Percentiles rank a stretch among this genome's conserved stretches.
Evolutionary conservation across 2,888 invertebrate genomes (phyloP).

Genomic region (Nebria salina): DNA sequence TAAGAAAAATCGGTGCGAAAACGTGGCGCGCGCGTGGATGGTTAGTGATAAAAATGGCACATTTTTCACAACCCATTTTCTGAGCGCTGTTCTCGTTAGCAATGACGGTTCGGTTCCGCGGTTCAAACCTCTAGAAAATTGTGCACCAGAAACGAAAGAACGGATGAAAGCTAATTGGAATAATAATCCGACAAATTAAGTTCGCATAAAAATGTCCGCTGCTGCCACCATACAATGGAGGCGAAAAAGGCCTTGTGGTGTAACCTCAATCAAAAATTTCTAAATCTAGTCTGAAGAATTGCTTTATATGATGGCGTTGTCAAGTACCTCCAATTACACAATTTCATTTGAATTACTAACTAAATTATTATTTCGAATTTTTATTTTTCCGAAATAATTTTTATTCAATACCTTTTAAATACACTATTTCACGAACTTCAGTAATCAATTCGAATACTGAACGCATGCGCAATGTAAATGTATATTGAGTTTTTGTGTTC

Average conservation of each 20-base stretch:
- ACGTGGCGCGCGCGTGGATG: background rate
- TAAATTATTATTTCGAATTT: too few species aligned
- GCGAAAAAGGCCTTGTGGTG: background rate
- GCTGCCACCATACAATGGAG: slow-evolving; percentile 26
- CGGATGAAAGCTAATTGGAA: slow-evolving; percentile 33
- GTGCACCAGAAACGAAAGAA: background rate
- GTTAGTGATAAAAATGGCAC: slow-evolving; percentile 38
- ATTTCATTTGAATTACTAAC: too few species aligned
- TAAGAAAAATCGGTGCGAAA: slow-evolving; percentile 11
- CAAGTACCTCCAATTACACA: too few species aligned
- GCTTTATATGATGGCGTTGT: background rate
- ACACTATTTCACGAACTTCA: background rate
- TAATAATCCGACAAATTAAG: slow-evolving; percentile 43
- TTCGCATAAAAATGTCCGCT: slow-evolving; percentile 34
- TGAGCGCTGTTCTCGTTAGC: slow-evolving; percentile 24
- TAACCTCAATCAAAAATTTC: slow-evolving; percentile 17
- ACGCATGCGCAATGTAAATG: background rate
- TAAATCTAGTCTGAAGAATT: slow-evolving; percentile 18
- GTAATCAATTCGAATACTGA: background rate
- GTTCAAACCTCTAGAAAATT: slow-evolving; percentile 33
- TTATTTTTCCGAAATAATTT: too few species aligned
- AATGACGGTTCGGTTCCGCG: slow-evolving; percentile 7
- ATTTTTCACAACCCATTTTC: slow-evolving; percentile 22
- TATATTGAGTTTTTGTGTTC: background rate
- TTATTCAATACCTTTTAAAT: background rate